A percentile compares a stretch with the other conserved stretches of the same genome.
phyloP scores from a whole-genome alignment of 2,888 invertebrate genomes.

The Schizaphis graminum region DNA sequence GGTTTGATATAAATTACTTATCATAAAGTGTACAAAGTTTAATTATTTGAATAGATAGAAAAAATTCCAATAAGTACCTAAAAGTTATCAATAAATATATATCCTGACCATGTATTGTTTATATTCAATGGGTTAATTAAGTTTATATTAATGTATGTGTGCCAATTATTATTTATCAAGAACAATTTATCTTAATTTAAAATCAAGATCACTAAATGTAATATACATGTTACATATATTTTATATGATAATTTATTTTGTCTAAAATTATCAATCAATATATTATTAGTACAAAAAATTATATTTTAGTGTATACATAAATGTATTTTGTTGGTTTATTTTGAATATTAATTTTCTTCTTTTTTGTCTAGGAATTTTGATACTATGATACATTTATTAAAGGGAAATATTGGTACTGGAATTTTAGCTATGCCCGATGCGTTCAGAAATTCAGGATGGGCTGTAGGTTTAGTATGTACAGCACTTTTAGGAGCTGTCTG shows the following conservation, averaged over 20 bases:
- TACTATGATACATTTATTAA: slow-evolving; percentile 77
- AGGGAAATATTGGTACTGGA: slow-evolving; percentile 83
- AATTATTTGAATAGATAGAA: slow-evolving; percentile 38
- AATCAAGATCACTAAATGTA: not conserved
- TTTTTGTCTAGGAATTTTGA: slow-evolving; percentile 72
- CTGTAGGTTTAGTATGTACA: slow-evolving; percentile 86
- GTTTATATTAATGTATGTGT: slow-evolving; percentile 16
- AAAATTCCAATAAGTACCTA: slow-evolving; percentile 5
- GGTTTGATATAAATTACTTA: slow-evolving; percentile 18
- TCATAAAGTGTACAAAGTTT: slow-evolving; percentile 30
- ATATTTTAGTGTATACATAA: not conserved
- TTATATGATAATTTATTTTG: not conserved
- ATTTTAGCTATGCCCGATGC: slow-evolving; percentile 97
- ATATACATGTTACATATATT: not conserved
- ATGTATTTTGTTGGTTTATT: not conserved
- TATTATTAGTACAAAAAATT: not conserved
- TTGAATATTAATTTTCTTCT: slow-evolving; percentile 26
- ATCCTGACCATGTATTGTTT: not conserved
- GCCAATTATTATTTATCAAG: slow-evolving; percentile 16
- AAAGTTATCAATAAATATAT: not conserved
- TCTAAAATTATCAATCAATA: not conserved
- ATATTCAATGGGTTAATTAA: slow-evolving; percentile 25
- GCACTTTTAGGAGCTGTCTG: slow-evolving; percentile 88
- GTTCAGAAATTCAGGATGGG: slow-evolving; percentile 89
- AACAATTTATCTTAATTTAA: not conserved